phyloP scores from a whole-genome alignment of 2,888 invertebrate genomes.

The Agrotis puta region DNA sequence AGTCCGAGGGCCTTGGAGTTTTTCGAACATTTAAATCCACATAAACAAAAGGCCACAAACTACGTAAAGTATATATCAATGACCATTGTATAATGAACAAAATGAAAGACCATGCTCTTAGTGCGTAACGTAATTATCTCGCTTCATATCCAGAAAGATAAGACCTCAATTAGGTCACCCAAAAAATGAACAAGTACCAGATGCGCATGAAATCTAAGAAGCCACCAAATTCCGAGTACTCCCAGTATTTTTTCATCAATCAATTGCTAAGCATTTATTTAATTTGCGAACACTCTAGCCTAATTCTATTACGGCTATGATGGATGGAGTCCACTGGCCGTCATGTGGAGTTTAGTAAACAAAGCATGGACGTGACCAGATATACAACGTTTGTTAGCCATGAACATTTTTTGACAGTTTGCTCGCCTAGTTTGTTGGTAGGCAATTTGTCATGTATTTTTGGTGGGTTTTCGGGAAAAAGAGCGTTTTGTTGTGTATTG shows the following conservation, averaged over 20 bases:
- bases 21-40: too few relatives aligned
- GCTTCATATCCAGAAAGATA: background rate
- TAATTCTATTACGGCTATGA: slow-evolving; percentile 74
- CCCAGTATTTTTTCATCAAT: slow-evolving; percentile 69
- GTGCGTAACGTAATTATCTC: background rate
- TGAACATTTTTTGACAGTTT: slow-evolving; percentile 46
- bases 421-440: slow-evolving; percentile 17
- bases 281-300: slow-evolving; percentile 73
- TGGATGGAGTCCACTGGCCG: slow-evolving; percentile 67
- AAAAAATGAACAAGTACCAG: slow-evolving; percentile 19
- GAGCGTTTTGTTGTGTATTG: background rate
- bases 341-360: slow-evolving; percentile 57
- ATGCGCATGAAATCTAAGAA: slow-evolving; percentile 19
- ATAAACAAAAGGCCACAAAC: too few relatives aligned
- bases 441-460: slow-evolving; percentile 34
- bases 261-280: slow-evolving; percentile 76
- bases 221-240: slow-evolving; percentile 1
- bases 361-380: slow-evolving; percentile 51
- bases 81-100: too few relatives aligned
- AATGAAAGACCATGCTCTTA: too few relatives aligned
- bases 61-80: too few relatives aligned
- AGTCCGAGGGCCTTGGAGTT: too few relatives aligned
- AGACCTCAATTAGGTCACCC: too few relatives aligned
- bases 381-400: slow-evolving; percentile 35
- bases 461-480: slow-evolving; percentile 8